Percentiles rank a stretch among this genome's conserved stretches.
Evolutionary conservation across 2,797 vertebrate species (phyloP).

Genomic region (Champsocephalus gunnari): DNA sequence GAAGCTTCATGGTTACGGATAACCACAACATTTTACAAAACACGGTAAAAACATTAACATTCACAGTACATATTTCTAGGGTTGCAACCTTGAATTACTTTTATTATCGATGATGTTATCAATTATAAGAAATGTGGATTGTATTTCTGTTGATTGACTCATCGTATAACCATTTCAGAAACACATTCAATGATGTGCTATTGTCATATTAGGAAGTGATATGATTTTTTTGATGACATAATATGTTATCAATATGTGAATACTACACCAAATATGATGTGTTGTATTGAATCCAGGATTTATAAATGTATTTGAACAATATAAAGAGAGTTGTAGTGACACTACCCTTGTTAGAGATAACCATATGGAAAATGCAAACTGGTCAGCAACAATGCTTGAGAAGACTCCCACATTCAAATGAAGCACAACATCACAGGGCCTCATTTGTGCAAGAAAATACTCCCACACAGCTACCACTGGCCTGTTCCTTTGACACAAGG

Average conservation of each 20-base stretch:
- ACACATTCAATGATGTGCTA: background rate
- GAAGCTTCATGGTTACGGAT: slow-evolving; percentile 3
- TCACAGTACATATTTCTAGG: background rate
- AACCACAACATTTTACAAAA: background rate
- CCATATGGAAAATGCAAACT: background rate
- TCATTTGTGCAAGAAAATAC: slow-evolving; percentile 60
- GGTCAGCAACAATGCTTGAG: slow-evolving; percentile 27
- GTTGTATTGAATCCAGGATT: background rate
- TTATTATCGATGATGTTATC: background rate
- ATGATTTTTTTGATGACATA: background rate
- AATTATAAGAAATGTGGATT: background rate
- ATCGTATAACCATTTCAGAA: background rate
- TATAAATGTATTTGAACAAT: background rate
- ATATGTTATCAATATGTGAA: background rate
- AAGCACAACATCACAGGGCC: slow-evolving; percentile 46
- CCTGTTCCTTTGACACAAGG: slow-evolving; percentile 25
- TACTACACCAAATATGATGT: background rate
- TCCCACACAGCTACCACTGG: slow-evolving; percentile 38
- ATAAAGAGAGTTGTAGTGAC: slow-evolving; percentile 3
- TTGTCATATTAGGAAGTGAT: background rate
- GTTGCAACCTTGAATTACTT: background rate
- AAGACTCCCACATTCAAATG: slow-evolving; percentile 38
- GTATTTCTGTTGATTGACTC: background rate
- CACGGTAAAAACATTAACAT: background rate
- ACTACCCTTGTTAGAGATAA: slow-evolving; percentile 24